These are phyloP conservation scores for Cuniculus paca DNA, from an alignment of 2,797 vertebrate species.

Conservation along the genomic window DNA sequence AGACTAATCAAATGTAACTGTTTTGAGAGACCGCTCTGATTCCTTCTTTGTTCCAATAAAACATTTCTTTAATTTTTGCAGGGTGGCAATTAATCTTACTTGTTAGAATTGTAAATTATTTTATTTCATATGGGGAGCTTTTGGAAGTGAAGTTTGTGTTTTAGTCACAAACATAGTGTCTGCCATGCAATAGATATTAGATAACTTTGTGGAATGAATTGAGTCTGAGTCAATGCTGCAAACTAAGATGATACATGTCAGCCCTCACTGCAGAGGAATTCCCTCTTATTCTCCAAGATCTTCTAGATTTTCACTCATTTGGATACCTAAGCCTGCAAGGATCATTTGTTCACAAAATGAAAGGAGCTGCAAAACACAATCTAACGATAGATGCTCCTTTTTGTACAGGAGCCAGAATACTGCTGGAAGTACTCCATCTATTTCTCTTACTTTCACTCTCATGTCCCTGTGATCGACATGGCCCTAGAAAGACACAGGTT, in stretches of 20 bases:
- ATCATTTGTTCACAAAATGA: not conserved
- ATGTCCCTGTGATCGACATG: not conserved
- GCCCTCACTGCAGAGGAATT: not conserved
- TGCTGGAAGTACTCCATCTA: not conserved
- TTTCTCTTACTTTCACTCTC: not conserved
- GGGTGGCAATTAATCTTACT: not conserved
- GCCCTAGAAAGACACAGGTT: not conserved
- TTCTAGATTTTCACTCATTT: not conserved
- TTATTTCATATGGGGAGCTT: not conserved
- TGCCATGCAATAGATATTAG: not conserved
- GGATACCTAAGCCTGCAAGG: not conserved
- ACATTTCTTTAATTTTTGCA: not conserved
- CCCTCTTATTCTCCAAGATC: not conserved
- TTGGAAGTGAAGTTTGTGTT: not conserved
- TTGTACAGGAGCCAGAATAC: not conserved
- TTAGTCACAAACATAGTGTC: not conserved
- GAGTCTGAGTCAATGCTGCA: not conserved
- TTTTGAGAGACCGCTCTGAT: not conserved
- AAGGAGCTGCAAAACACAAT: not conserved
- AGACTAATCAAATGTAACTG: not conserved
- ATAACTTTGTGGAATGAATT: not conserved
- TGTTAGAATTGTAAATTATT: too few relatives aligned
- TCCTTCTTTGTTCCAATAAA: not conserved
- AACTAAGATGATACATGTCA: rapidly evolving
- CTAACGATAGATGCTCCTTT: not conserved